These are phyloP conservation scores for Palythoa grandis DNA, from an alignment of 92 coral and sea anemone genomes.

Conservation along the genomic window DNA sequence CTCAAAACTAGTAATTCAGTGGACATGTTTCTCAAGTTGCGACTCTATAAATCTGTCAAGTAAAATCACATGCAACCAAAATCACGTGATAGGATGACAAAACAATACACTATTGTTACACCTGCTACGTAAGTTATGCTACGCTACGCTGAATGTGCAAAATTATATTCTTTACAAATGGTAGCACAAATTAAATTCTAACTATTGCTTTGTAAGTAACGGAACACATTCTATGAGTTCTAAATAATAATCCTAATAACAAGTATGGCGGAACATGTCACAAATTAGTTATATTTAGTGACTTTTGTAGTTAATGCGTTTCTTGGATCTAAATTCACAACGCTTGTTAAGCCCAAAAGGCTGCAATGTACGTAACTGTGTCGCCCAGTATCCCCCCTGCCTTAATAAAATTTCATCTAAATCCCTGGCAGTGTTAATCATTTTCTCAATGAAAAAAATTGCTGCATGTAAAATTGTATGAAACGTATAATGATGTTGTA, in stretches of 20 bases:
- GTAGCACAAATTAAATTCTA: background rate
- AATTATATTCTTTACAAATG: background rate
- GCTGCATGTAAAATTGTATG: too few species aligned
- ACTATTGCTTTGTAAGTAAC: background rate
- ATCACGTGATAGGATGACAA: too few species aligned
- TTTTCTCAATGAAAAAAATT: slow-evolving; percentile 10
- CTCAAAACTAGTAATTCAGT: too few species aligned
- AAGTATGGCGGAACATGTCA: background rate
- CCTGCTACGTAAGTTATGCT: background rate
- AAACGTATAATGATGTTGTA: too few species aligned
- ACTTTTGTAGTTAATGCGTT: background rate
- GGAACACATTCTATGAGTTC: background rate
- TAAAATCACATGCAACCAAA: too few species aligned
- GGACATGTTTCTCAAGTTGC: too few species aligned
- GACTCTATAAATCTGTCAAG: too few species aligned
- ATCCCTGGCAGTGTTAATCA: background rate
- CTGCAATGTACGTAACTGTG: too few species aligned
- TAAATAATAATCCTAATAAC: background rate
- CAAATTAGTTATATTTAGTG: background rate
- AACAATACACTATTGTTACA: too few species aligned
- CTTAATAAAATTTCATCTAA: background rate
- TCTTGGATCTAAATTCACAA: too few species aligned
- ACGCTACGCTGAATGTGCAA: slow-evolving; percentile 4
- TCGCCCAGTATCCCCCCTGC: background rate
- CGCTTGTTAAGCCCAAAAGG: too few species aligned